Evolutionary conservation across 37 sponge, comb jelly and placozoan genomes (phyloP).

Genomic region (Ephydatia muelleri): DNA sequence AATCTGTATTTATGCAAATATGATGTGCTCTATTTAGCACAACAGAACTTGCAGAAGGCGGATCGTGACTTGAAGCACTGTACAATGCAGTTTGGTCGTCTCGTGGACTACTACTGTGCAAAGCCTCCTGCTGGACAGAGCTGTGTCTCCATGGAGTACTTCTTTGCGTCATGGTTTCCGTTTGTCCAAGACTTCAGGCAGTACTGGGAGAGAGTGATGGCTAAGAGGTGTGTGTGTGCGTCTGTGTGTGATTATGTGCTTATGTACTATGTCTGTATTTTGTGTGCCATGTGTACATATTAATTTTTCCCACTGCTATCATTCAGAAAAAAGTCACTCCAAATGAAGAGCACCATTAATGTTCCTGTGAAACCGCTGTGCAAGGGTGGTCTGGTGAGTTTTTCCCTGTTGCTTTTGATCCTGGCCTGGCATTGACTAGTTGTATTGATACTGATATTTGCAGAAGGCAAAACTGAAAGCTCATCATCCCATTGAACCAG

Average conservation of each 20-base stretch:
- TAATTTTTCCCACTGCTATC: neutral
- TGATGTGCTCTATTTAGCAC: neutral
- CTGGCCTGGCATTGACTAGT: no score
- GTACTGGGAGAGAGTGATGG: slow-evolving; percentile 23
- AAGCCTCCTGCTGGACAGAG: neutral
- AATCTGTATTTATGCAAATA: neutral
- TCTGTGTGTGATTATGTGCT: neutral
- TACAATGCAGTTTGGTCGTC: neutral
- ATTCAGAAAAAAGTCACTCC: neutral
- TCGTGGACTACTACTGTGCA: slow-evolving; percentile 16
- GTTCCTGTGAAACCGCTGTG: neutral
- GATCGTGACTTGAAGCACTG: neutral
- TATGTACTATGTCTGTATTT: neutral
- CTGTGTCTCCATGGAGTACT: slow-evolving; percentile 17
- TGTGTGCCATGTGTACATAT: neutral
- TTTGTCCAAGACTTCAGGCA: slow-evolving; percentile 32
- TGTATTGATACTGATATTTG: no score
- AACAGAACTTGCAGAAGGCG: neutral
- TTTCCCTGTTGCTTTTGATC: no score
- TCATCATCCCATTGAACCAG: no score
- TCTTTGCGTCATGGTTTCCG: slow-evolving; percentile 37
- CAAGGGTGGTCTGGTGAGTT: slow-evolving; percentile 4
- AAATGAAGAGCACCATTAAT: neutral
- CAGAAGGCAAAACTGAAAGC: no score
- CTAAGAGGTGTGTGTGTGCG: neutral